Evolutionary conservation across 2,113 vertebrate species (phyloP).

Genomic region (Emydura subglobosa): DNA sequence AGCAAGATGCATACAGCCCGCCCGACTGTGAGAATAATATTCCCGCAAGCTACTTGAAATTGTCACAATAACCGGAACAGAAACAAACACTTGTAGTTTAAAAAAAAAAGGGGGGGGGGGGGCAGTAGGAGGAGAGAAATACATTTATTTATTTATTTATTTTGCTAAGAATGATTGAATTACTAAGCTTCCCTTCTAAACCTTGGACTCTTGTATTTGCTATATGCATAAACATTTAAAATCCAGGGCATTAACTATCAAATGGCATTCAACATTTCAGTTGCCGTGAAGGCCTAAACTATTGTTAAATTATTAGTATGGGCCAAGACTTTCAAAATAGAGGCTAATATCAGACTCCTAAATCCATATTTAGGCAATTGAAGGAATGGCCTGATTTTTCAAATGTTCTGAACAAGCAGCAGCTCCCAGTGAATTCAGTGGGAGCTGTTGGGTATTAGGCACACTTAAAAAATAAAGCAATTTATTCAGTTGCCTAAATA

Average conservation of each 20-base stretch:
- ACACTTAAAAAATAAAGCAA: neutral
- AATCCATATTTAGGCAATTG: neutral
- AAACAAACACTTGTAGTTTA: neutral
- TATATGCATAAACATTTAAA: neutral
- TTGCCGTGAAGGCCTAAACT: neutral
- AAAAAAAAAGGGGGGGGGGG: neutral
- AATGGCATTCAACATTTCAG: neutral
- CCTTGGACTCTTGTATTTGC: rapidly evolving
- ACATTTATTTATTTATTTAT: neutral
- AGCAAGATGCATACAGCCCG: neutral
- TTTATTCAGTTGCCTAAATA: neutral
- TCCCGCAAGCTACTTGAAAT: neutral
- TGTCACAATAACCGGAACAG: neutral
- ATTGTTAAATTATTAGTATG: neutral
- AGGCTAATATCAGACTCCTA: neutral
- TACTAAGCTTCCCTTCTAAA: neutral
- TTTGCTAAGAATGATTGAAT: neutral
- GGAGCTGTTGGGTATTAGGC: neutral
- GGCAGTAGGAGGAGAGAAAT: neutral
- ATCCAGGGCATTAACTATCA: neutral
- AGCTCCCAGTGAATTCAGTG: neutral
- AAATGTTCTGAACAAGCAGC: neutral
- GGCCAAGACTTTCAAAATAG: neutral
- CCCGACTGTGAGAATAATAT: neutral
- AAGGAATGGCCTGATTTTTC: neutral